Conservation (phyloP, 2,888 invertebrate species). For the Drosophila birchii region DNA sequence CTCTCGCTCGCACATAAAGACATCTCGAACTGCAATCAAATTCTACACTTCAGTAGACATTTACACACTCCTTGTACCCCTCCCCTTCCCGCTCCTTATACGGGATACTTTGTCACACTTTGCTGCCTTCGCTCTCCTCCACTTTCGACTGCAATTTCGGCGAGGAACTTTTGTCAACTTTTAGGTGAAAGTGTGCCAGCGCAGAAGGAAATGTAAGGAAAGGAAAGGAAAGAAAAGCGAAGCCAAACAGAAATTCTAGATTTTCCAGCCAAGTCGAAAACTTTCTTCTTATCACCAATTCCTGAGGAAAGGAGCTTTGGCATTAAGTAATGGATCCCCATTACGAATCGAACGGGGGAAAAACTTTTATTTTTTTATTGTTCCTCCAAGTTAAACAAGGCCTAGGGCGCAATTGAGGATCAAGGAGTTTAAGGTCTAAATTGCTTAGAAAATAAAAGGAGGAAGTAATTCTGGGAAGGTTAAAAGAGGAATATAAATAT, state of each 20-base stretch:
- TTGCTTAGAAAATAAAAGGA: neutral
- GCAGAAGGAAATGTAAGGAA: conserved; percentile 8
- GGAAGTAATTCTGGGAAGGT: neutral
- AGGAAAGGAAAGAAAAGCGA: conserved; percentile 16
- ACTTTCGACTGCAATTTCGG: conserved; percentile 50
- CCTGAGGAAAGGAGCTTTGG: conserved; percentile 60
- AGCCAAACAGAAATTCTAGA: conserved; percentile 43
- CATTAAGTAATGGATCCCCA: conserved; percentile 72
- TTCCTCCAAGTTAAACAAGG: conserved; percentile 9
- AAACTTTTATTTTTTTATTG: conserved; percentile 28
- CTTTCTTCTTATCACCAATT: conserved; percentile 58
- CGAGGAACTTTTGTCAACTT: conserved; percentile 60
- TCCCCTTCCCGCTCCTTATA: neutral
- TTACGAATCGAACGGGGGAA: conserved; percentile 47
- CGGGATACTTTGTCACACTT: conserved; percentile 72
- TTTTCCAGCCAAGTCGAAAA: conserved; percentile 48
- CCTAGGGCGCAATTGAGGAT: conserved; percentile 40
- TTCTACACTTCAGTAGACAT: conserved; percentile 81
- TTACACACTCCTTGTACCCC: conserved; percentile 45
- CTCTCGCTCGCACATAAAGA: conserved; percentile 72
- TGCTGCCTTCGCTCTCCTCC: conserved; percentile 46
- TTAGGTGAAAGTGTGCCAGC: conserved; percentile 67
- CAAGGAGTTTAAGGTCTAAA: conserved; percentile 23
- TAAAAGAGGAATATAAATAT: neutral
- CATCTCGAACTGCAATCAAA: conserved; percentile 83